Evolutionary conservation across 1,140 invertebrate species (phyloP), one percentile per base, ranked within the genome.

Genomic region (Aradophagus sp.): DNA sequence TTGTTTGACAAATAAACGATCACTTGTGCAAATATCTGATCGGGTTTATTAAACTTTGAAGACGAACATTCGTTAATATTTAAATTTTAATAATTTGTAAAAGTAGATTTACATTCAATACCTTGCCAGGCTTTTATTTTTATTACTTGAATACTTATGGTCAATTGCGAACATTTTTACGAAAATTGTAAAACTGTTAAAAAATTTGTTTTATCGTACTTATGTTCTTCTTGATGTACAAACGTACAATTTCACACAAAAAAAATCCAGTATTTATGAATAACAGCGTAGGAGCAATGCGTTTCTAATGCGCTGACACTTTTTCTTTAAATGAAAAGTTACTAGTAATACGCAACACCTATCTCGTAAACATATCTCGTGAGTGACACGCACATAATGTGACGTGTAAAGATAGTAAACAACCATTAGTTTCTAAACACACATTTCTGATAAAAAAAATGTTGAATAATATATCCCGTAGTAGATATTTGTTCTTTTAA

Each of bases 381-480:
- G 31, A 59, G 39, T 39, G 55, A 47, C 42, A 59, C 13, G 42
- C 34, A 31, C 26, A 29, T 59, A 47, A 59, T 59, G 47, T 29
- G 15, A 47, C 42, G 23, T 20, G 26, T 29, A 36, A 47, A 47
- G 42, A 59, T 47, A 59, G 47, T 39, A 23, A 59, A 39, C 55
- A 31, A 38, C 15, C 20, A 36, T 45, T 36, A 19, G 29, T 16
- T 31, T 13, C n/a, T 47, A 39, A 47, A 39, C 39, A 39, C 12
- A 47, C 16, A 23, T 1, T 35, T 44, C 27, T n/a, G 31, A 42
- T 31, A 19, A 44, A 17, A 19, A 35, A 41, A 34, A 4, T 29
- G 29, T 14, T 53, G 27, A 50, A 34, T 34, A 47, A 34, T 34
- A 11, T 35, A 8, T 12, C 19, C 35, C 17, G 31, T 35, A 35